Evolutionary conservation across 2,113 vertebrate genomes (phyloP).

Genomic region (Coryphaenoides rupestris): DNA sequence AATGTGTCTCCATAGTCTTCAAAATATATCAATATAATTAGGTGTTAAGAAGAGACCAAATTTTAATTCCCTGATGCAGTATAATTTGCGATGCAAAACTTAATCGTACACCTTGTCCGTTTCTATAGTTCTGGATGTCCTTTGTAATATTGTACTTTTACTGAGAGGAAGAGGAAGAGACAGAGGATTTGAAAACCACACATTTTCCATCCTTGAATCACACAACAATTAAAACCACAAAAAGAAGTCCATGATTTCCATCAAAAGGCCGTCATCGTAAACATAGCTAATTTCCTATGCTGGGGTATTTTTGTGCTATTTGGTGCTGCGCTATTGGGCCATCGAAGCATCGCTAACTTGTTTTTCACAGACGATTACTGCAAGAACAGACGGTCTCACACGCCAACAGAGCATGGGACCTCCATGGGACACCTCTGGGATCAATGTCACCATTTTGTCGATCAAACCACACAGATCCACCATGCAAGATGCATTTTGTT

Average conservation of each 20-base stretch:
- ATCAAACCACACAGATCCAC: slow-evolving; percentile 59
- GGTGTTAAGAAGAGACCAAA: too few relatives aligned
- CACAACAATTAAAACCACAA: not conserved
- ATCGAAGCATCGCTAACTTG: slow-evolving; percentile 64
- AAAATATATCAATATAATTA: too few relatives aligned
- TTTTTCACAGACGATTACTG: slow-evolving; percentile 68
- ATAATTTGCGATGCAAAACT: too few relatives aligned
- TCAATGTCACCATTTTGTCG: slow-evolving; percentile 72
- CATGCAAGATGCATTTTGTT: slow-evolving; percentile 71
- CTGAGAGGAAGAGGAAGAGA: too few relatives aligned
- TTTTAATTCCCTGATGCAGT: too few relatives aligned
- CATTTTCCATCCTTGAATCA: not conserved
- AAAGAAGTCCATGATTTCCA: not conserved
- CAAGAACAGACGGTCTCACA: slow-evolving; percentile 61
- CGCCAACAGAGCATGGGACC: slow-evolving; percentile 65
- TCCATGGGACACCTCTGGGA: slow-evolving; percentile 64
- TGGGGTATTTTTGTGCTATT: slow-evolving; percentile 41
- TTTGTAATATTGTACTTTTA: too few relatives aligned
- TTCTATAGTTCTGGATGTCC: too few relatives aligned
- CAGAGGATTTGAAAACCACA: too few relatives aligned
- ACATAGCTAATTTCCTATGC: slow-evolving; percentile 67
- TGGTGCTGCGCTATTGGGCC: slow-evolving; percentile 29
- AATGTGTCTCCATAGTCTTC: too few relatives aligned
- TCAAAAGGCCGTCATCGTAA: slow-evolving; percentile 22
- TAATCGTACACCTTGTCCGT: too few relatives aligned